Conservation (phyloP, 1,140 invertebrate genomes). For the Mamestra configurata region DNA sequence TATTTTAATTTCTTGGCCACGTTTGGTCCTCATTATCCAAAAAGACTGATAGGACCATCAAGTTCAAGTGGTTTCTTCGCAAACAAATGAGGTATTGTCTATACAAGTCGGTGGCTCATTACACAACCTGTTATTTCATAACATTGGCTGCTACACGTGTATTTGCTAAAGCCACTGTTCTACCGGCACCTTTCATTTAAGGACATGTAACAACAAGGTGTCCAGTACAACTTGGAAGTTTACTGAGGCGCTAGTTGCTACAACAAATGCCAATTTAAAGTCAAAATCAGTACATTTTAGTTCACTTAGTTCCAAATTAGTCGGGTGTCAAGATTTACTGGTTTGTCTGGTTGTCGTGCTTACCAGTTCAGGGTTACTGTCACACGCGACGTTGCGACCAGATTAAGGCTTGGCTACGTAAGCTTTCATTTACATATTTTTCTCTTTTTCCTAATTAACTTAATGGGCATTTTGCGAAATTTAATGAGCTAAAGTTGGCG, state of each 20-base stretch:
- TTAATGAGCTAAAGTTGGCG: background rate
- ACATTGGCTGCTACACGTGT: background rate
- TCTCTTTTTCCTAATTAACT: slow-evolving; percentile 11
- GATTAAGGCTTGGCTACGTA: slow-evolving; percentile 33
- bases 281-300: background rate
- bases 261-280: background rate
- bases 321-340: background rate
- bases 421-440: slow-evolving; percentile 20
- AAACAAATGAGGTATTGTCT: too few relatives aligned
- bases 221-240: background rate
- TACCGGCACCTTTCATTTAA: background rate
- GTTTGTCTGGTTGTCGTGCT: background rate
- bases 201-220: background rate
- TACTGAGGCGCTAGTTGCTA: background rate
- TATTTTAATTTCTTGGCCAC: too few relatives aligned
- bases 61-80: too few relatives aligned
- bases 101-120: background rate
- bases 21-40: too few relatives aligned
- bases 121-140: slow-evolving; percentile 24
- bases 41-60: too few relatives aligned
- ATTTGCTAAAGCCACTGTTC: background rate
- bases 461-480: slow-evolving; percentile 15
- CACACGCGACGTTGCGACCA: slow-evolving; percentile 32
- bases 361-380: slow-evolving; percentile 26
- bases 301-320: background rate